Percentiles rank a stretch among this genome's conserved stretches.
Evolutionary conservation across 2,113 vertebrate genomes (phyloP).

Genomic region (Anthoscopus minutus): DNA sequence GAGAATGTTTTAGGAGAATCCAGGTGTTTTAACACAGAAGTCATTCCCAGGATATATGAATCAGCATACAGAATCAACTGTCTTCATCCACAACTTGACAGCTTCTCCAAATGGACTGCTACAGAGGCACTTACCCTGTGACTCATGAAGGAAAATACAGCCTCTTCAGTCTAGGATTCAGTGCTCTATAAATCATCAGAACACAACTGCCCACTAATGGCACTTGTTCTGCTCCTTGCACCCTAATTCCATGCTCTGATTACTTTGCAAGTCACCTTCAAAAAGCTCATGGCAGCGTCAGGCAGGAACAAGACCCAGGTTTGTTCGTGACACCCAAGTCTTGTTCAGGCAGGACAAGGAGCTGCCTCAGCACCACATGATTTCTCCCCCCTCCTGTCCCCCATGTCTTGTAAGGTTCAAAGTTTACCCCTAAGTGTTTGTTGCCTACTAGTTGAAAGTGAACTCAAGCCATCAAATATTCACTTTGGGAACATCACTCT

Average conservation of each 20-base stretch:
- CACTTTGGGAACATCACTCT: neutral
- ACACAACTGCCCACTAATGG: neutral
- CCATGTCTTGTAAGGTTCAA: neutral
- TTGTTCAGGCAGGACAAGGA: neutral
- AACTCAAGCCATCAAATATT: neutral
- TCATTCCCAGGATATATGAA: neutral
- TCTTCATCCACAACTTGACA: neutral
- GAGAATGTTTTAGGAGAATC: neutral
- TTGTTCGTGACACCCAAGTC: neutral
- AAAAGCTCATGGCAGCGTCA: neutral
- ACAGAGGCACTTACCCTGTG: slow-evolving; percentile 22
- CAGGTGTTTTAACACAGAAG: neutral
- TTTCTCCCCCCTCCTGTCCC: neutral
- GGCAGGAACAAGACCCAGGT: neutral
- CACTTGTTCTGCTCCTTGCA: neutral
- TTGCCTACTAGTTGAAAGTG: neutral
- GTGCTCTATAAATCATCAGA: neutral
- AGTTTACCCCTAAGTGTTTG: neutral
- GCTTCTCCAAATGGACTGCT: neutral
- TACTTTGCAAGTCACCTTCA: neutral
- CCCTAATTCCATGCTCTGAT: neutral
- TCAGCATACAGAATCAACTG: neutral
- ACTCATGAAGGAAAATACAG: slow-evolving; percentile 16
- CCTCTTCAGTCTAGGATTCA: neutral
- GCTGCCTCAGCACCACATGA: slow-evolving; percentile 23